Conservation (phyloP, 1,140 invertebrate species). For the Argopecten irradians region DNA sequence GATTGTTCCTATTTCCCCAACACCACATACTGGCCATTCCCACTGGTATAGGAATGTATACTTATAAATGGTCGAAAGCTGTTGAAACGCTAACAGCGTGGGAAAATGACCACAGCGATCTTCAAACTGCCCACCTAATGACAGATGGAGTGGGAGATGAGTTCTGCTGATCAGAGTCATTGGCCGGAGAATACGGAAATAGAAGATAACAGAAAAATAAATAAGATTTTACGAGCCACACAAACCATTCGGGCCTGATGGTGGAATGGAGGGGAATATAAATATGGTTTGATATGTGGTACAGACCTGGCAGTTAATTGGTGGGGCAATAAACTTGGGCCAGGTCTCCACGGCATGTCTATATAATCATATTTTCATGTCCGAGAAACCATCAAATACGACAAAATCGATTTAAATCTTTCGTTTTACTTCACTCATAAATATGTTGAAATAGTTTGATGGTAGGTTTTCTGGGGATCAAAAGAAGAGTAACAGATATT, state of each 20-base stretch:
- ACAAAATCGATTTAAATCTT: neutral
- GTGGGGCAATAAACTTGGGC: neutral
- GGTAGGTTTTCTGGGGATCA: neutral
- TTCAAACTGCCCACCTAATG: neutral
- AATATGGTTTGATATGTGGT: neutral
- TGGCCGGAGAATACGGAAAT: slow-evolving; percentile 3
- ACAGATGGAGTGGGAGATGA: neutral
- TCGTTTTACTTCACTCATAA: neutral
- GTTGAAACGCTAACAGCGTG: neutral
- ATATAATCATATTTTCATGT: slow-evolving; percentile 8
- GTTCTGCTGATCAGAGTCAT: neutral
- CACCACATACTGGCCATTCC: neutral
- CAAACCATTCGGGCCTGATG: neutral
- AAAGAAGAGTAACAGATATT: neutral
- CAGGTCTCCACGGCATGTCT: neutral
- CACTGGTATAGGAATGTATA: neutral
- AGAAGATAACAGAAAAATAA: slow-evolving; percentile 17
- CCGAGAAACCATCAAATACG: neutral
- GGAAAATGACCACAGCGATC: neutral
- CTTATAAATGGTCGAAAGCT: slow-evolving; percentile 1
- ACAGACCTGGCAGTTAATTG: neutral
- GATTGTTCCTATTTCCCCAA: neutral
- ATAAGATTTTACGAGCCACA: neutral
- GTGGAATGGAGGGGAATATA: neutral
- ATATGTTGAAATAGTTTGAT: neutral